A percentile compares a stretch with the other conserved stretches of the same genome.
phyloP scores from a whole-genome alignment of 2,888 invertebrate genomes.

The Pristionchus entomophagus region DNA sequence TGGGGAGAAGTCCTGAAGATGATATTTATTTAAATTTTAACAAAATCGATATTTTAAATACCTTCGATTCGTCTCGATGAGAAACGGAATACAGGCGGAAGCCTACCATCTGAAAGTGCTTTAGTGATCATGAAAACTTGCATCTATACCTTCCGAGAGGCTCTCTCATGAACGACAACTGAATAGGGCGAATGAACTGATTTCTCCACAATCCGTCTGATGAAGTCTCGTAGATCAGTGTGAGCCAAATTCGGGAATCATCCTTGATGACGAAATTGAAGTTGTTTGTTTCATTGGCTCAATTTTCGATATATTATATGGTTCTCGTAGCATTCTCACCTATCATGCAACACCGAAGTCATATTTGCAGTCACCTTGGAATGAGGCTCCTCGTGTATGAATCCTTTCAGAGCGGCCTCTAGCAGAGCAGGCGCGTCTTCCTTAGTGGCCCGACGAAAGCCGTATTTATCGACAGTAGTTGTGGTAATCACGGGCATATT shows the following conservation, averaged over 20 bases:
- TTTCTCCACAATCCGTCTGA: background rate
- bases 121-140: background rate
- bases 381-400: background rate
- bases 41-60: background rate
- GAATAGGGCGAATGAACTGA: background rate
- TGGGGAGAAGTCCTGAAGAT: background rate
- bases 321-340: too few species aligned
- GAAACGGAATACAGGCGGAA: constrained; percentile 2
- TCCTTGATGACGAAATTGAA: too few species aligned
- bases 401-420: background rate
- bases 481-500: too few species aligned
- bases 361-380: background rate
- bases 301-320: too few species aligned
- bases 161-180: background rate
- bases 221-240: background rate
- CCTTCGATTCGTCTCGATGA: background rate
- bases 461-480: background rate
- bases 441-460: background rate
- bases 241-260: background rate
- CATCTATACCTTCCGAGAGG: background rate
- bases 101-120: background rate
- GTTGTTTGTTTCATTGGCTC: too few species aligned
- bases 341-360: background rate
- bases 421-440: background rate
- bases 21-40: background rate